Percentiles rank a stretch among this genome's conserved stretches.
phyloP scores from a whole-genome alignment of 2,797 vertebrate species.

The Microctenopoma stevenorrisi region DNA sequence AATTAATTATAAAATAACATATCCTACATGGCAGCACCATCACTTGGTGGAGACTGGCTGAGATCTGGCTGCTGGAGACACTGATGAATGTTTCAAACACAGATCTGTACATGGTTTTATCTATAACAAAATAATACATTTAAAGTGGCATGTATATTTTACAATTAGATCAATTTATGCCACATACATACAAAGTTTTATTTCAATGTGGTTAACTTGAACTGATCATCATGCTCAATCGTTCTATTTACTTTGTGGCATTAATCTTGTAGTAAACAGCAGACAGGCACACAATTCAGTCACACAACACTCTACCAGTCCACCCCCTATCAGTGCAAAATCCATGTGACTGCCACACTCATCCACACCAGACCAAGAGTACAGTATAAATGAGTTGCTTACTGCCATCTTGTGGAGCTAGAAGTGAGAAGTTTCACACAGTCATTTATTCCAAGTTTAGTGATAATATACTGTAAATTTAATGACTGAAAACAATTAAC shows the following conservation, averaged over 20 bases:
- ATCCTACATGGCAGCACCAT: not conserved
- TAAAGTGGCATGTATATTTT: not conserved
- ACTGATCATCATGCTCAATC: not conserved
- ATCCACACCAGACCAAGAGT: slow-evolving; percentile 51
- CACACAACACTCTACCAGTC: slow-evolving; percentile 44
- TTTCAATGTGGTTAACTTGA: not conserved
- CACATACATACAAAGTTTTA: not conserved
- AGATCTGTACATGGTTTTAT: not conserved
- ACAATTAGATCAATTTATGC: not conserved
- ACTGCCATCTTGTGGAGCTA: slow-evolving; percentile 82
- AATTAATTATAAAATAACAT: not conserved
- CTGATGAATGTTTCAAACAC: not conserved
- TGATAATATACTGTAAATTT: not conserved
- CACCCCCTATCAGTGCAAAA: slow-evolving; percentile 69
- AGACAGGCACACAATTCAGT: slow-evolving; percentile 51
- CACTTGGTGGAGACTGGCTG: not conserved
- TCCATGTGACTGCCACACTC: slow-evolving; percentile 81
- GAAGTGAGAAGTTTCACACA: slow-evolving; percentile 33
- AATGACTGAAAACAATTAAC: slow-evolving; percentile 18
- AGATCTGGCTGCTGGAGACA: not conserved
- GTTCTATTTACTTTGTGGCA: slow-evolving; percentile 32
- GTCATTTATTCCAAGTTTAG: not conserved
- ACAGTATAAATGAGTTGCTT: slow-evolving; percentile 61
- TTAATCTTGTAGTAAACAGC: slow-evolving; percentile 52
- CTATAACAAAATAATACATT: not conserved